Conservation (phyloP, 2,113 vertebrate genomes). For the Sclerurus mexicanus region DNA sequence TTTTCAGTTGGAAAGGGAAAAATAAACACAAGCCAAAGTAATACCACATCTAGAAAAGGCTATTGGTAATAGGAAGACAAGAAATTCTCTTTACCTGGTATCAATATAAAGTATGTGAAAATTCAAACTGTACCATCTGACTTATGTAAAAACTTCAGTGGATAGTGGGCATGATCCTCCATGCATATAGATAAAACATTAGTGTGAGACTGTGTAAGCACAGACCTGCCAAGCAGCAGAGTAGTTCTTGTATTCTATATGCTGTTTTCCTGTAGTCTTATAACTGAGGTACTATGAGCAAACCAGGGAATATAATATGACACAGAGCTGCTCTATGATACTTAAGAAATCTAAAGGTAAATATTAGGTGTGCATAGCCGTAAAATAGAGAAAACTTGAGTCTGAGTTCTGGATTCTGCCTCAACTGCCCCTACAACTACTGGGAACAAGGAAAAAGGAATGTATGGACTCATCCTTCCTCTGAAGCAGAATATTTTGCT, state of each 20-base stretch:
- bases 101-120: background rate
- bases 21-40: background rate
- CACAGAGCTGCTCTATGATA: background rate
- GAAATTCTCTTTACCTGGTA: background rate
- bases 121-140: background rate
- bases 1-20: conserved; percentile 17
- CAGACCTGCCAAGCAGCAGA: background rate
- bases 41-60: conserved; percentile 9
- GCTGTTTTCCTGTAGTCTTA: background rate
- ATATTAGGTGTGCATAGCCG: background rate
- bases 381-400: background rate
- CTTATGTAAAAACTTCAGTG: background rate
- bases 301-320: background rate
- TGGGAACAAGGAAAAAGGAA: background rate
- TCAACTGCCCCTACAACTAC: background rate
- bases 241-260: background rate
- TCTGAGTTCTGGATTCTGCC: background rate
- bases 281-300: background rate
- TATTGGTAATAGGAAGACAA: background rate
- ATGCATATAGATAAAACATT: background rate
- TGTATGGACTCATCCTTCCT: background rate
- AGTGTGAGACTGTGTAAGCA: background rate
- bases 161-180: background rate
- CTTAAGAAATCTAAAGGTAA: background rate
- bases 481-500: background rate